Conservation (phyloP, 2,797 vertebrate species). For the Pseudochromis fuscus region DNA sequence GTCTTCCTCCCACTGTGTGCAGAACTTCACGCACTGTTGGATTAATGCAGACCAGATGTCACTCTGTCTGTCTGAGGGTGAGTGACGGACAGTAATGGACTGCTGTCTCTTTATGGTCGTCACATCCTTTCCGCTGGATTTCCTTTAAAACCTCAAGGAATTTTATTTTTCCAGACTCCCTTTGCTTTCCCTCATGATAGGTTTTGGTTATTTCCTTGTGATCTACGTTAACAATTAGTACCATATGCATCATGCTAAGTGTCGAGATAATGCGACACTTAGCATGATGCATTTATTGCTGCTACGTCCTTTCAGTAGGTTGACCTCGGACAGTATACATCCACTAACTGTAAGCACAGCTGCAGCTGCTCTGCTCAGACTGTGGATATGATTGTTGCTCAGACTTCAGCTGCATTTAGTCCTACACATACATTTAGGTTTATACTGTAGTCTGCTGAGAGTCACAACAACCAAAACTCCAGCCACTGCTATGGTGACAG, state of each 20-base stretch:
- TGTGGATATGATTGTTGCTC: background rate
- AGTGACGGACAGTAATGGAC: background rate
- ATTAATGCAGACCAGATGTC: slow-evolving; percentile 19
- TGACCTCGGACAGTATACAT: background rate
- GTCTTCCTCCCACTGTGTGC: background rate
- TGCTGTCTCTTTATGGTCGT: background rate
- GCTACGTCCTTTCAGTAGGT: background rate
- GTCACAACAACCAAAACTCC: too few relatives aligned
- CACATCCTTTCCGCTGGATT: background rate
- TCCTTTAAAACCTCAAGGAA: background rate
- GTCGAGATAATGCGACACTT: too few relatives aligned
- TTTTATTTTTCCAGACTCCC: background rate
- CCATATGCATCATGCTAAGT: too few relatives aligned
- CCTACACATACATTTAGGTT: background rate
- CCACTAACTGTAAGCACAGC: background rate
- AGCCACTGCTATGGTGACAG: background rate
- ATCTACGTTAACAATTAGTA: too few relatives aligned
- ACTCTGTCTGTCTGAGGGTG: background rate
- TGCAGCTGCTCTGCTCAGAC: background rate
- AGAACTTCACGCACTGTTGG: background rate
- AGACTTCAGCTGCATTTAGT: background rate
- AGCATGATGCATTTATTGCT: background rate
- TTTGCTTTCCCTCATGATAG: background rate
- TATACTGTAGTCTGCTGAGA: too few relatives aligned
- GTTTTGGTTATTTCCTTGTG: background rate